Evolutionary conservation across 2,113 vertebrate species (phyloP).

Genomic region (Amphiprion percula): DNA sequence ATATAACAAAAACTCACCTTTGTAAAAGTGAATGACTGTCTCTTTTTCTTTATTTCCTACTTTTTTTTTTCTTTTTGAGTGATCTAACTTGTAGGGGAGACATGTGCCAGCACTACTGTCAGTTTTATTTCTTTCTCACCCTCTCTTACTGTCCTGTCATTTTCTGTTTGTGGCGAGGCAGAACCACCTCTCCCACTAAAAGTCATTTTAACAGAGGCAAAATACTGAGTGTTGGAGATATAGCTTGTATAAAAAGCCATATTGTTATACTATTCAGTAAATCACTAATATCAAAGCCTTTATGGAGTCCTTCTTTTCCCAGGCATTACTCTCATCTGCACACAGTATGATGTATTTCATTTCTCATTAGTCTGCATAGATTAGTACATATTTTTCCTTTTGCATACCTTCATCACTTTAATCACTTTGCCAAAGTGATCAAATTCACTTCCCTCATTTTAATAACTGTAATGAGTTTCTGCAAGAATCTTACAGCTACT

Average conservation of each 20-base stretch:
- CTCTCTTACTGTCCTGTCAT: constrained; percentile 48
- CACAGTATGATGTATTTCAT: too few species aligned
- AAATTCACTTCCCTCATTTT: not conserved
- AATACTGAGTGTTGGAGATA: constrained; percentile 11
- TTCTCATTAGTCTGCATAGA: not conserved
- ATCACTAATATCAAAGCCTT: not conserved
- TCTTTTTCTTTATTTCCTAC: not conserved
- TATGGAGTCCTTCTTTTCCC: not conserved
- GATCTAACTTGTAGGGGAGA: constrained; percentile 56
- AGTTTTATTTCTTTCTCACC: constrained; percentile 46
- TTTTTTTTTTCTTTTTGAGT: constrained; percentile 27
- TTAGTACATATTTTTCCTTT: not conserved
- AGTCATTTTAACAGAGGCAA: constrained; percentile 26
- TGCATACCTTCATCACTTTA: not conserved
- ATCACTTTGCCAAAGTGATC: not conserved
- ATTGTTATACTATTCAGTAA: not conserved
- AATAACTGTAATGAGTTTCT: not conserved
- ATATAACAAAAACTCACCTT: constrained; percentile 39
- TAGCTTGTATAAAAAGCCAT: not conserved
- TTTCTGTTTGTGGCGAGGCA: constrained; percentile 37
- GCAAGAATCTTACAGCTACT: not conserved
- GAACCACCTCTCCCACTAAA: constrained; percentile 17
- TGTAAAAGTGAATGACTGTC: constrained; percentile 46
- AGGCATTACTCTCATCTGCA: too few species aligned
- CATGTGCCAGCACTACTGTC: constrained; percentile 52